A percentile compares a stretch with the other conserved stretches of the same genome.
phyloP scores from a whole-genome alignment of 2,888 invertebrate genomes.

The Fragum sueziense region DNA sequence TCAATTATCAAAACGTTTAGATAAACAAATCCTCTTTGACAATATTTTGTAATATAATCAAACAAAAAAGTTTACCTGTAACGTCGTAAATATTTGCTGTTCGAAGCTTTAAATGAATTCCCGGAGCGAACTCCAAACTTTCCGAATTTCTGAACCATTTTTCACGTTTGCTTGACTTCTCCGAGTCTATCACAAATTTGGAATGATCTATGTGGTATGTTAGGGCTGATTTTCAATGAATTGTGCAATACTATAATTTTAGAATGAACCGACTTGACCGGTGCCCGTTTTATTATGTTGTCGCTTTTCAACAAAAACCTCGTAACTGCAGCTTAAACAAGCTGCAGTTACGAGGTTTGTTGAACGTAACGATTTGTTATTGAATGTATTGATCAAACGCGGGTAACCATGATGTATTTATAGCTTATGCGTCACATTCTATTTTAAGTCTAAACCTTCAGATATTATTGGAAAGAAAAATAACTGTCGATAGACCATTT shows the following conservation, averaged over 20 bases:
- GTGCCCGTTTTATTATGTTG: no score
- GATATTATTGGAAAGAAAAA: not conserved
- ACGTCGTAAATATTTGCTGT: slow-evolving; percentile 59
- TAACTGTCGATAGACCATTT: not conserved
- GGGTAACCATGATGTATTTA: not conserved
- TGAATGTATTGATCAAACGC: not conserved
- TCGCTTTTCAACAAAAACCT: no score
- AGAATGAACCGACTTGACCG: not conserved
- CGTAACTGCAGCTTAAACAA: no score
- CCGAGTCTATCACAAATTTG: not conserved
- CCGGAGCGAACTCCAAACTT: slow-evolving; percentile 71
- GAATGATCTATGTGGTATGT: not conserved
- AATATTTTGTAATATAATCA: no score
- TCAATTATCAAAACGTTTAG: no score
- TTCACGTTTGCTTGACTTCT: slow-evolving; percentile 5
- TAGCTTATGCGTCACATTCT: not conserved
- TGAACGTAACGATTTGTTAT: no score
- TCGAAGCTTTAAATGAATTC: slow-evolving; percentile 67
- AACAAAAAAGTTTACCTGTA: slow-evolving; percentile 55
- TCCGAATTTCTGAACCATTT: slow-evolving; percentile 67
- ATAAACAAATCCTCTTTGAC: no score
- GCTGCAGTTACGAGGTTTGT: no score
- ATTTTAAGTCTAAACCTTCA: not conserved
- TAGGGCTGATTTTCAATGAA: slow-evolving; percentile 6
- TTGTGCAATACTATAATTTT: slow-evolving; percentile 13